A percentile compares a stretch with the other conserved stretches of the same genome.
phyloP scores from a whole-genome alignment of 2,888 invertebrate species.

The Stramonita haemastoma region DNA sequence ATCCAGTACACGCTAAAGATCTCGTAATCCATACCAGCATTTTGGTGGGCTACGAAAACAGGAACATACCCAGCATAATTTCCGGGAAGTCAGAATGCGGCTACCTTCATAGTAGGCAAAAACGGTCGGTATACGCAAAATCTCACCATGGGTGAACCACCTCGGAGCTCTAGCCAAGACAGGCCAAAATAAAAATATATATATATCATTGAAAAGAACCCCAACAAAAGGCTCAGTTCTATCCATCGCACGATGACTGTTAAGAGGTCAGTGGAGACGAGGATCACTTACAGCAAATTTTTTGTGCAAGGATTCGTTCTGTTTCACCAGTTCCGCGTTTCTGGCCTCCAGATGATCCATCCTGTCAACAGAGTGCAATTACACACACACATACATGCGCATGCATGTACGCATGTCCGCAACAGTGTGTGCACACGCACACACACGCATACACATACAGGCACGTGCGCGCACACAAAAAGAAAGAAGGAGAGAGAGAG shows the following conservation, averaged over 20 bases:
- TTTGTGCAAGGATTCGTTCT: slow-evolving; percentile 11
- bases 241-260: too few relatives aligned
- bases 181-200: too few relatives aligned
- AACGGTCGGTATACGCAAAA: neutral
- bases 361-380: neutral
- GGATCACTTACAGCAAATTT: neutral
- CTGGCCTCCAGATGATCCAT: neutral
- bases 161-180: neutral
- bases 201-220: too few relatives aligned
- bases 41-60: too few relatives aligned
- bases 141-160: too few relatives aligned
- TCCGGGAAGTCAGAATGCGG: too few relatives aligned
- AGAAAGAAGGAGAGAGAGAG: neutral
- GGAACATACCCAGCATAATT: too few relatives aligned
- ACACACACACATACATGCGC: neutral
- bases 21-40: too few relatives aligned
- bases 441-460: neutral
- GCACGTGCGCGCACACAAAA: neutral
- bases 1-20: too few relatives aligned
- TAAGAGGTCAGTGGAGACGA: too few relatives aligned
- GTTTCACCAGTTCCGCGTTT: slow-evolving; percentile 13
- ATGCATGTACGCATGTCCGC: neutral
- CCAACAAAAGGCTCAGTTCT: too few relatives aligned
- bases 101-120: neutral
- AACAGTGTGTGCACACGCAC: neutral